Percentiles rank a stretch among this genome's conserved stretches.
Evolutionary conservation across 1,140 invertebrate genomes (phyloP).

Genomic region (Asobara japonica): DNA sequence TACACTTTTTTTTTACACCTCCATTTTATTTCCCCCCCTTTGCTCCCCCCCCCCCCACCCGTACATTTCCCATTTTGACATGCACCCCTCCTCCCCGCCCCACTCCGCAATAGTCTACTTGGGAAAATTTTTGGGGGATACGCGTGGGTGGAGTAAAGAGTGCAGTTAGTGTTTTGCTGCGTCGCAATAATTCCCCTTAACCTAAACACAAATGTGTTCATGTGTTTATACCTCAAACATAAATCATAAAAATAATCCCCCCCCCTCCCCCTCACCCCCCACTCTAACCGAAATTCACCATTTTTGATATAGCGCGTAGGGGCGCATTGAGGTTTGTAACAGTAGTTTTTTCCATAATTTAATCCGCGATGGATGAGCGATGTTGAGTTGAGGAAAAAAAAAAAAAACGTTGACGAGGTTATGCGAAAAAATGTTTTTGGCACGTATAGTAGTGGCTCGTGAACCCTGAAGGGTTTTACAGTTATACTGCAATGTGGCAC

Average conservation of each 20-base stretch:
- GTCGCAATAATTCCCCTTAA: constrained; percentile 54
- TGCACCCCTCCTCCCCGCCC: too few relatives aligned
- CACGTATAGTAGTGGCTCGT: constrained; percentile 61
- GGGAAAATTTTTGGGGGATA: constrained; percentile 27
- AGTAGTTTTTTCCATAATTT: constrained; percentile 14
- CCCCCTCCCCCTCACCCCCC: neutral
- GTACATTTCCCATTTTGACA: too few relatives aligned
- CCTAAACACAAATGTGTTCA: constrained; percentile 37
- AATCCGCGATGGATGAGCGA: too few relatives aligned
- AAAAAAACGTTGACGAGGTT: constrained; percentile 48
- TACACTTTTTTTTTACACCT: constrained; percentile 6
- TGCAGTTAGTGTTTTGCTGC: constrained; percentile 38
- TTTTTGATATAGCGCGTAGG: too few relatives aligned
- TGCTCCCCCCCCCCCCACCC: neutral
- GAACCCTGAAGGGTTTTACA: constrained; percentile 68
- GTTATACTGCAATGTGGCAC: constrained; percentile 68
- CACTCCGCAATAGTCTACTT: too few relatives aligned
- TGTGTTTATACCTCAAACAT: constrained; percentile 20
- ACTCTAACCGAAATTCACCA: neutral
- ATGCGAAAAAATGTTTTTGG: constrained; percentile 65
- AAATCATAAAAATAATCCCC: too few relatives aligned
- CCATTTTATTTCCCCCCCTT: neutral
- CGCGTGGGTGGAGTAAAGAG: constrained; percentile 44
- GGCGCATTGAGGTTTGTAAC: neutral
- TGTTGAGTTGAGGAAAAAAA: constrained; percentile 19